Evolutionary conservation across 1,140 invertebrate genomes (phyloP).

Genomic region (Achroia grisella): DNA sequence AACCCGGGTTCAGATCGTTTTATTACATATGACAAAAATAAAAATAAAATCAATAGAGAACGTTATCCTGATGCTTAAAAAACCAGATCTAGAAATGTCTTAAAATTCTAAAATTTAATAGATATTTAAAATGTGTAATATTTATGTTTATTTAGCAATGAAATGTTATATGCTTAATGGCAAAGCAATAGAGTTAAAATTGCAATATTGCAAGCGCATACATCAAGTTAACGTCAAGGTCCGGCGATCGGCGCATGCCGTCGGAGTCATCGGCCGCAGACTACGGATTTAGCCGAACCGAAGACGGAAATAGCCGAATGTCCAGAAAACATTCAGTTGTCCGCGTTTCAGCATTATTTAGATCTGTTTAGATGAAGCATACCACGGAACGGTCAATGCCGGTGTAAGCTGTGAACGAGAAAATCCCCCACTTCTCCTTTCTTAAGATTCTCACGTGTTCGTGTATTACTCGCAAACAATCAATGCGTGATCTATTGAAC

Average conservation of each 20-base stretch:
- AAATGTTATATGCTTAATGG: neutral
- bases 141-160: too few species aligned
- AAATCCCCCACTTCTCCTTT: too few species aligned
- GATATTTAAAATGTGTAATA: too few species aligned
- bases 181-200: constrained; percentile 9
- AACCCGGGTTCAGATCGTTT: too few species aligned
- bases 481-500: too few species aligned
- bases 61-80: too few species aligned
- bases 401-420: constrained; percentile 8
- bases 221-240: constrained; percentile 40
- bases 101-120: too few species aligned
- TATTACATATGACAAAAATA: too few species aligned
- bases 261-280: constrained; percentile 59
- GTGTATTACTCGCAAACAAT: too few species aligned
- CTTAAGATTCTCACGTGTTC: too few species aligned
- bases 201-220: constrained; percentile 14
- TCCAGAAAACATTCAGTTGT: constrained; percentile 37
- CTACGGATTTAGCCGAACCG: constrained; percentile 59
- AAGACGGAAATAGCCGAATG: constrained; percentile 57
- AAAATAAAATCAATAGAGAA: too few species aligned
- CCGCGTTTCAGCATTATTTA: constrained; percentile 44
- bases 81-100: too few species aligned
- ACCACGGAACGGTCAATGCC: constrained; percentile 22
- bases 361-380: constrained; percentile 21
- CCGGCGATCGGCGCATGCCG: constrained; percentile 47